These are phyloP conservation scores for Balaeniceps rex DNA, from an alignment of 2,113 vertebrate species.

Conservation along the genomic window DNA sequence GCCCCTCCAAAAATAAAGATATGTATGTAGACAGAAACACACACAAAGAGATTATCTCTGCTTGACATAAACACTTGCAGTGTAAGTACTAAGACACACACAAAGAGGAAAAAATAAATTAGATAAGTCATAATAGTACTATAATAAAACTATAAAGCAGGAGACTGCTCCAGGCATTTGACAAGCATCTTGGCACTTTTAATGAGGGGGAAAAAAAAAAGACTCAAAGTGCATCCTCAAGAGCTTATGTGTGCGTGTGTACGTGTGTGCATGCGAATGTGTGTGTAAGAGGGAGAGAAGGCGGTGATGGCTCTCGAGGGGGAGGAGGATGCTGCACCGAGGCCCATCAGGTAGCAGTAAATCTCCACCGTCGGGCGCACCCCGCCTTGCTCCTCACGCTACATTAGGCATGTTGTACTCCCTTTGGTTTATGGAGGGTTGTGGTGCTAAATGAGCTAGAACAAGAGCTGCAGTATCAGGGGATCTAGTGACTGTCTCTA, in stretches of 20 bases:
- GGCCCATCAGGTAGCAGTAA: slow-evolving; percentile 55
- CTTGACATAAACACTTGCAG: slow-evolving; percentile 1
- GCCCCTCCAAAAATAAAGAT: background rate
- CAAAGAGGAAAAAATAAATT: slow-evolving; percentile 56
- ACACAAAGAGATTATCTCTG: background rate
- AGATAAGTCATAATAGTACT: slow-evolving; percentile 53
- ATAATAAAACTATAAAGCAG: slow-evolving; percentile 62
- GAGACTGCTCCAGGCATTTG: slow-evolving; percentile 64
- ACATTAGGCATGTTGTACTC: slow-evolving; percentile 64
- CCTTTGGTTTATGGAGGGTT: slow-evolving; percentile 54
- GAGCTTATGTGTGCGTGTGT: background rate
- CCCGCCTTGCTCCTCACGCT: slow-evolving; percentile 49
- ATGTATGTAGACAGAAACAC: background rate
- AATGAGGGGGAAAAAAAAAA: slow-evolving; percentile 55
- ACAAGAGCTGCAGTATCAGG: slow-evolving; percentile 44
- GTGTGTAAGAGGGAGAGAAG: background rate
- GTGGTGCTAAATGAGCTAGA: slow-evolving; percentile 64
- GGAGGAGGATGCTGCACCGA: background rate
- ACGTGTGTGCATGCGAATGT: background rate
- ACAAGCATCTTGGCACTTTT: slow-evolving; percentile 63
- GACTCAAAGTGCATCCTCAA: background rate
- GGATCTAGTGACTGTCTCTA: slow-evolving; percentile 27
- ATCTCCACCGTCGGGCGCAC: slow-evolving; percentile 16
- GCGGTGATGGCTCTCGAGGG: background rate
- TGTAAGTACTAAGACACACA: background rate